A percentile compares a stretch with the other conserved stretches of the same genome.
These are phyloP conservation scores for Drosophila repletoides DNA, from an alignment of 1,140 invertebrate species.

Conservation along the genomic window DNA sequence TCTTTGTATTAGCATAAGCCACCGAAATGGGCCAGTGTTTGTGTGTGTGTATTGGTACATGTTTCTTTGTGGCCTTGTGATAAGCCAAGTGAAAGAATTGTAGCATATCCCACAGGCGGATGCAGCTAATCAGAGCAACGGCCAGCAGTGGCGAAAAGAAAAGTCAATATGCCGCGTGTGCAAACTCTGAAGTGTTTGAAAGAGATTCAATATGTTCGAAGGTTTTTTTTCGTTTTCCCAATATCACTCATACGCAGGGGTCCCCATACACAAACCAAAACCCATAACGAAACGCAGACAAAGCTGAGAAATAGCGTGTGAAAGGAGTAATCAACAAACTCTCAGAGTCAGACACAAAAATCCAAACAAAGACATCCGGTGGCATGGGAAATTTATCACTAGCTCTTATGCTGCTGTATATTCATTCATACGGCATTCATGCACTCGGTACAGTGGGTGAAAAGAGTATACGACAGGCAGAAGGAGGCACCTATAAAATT, in stretches of 20 bases:
- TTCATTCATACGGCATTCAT: no score
- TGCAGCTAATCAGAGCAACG: not conserved
- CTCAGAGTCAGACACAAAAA: constrained; percentile 17
- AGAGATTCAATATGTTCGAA: constrained; percentile 54
- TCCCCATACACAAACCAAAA: not conserved
- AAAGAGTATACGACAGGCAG: not conserved
- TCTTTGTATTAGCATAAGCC: constrained; percentile 50
- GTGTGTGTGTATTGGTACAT: no score
- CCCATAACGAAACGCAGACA: not conserved
- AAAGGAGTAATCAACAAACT: constrained; percentile 53
- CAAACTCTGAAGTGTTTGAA: constrained; percentile 48
- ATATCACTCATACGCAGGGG: constrained; percentile 31
- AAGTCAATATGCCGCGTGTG: constrained; percentile 56
- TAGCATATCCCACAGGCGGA: not conserved
- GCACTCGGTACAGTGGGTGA: no score
- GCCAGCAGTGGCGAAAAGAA: not conserved
- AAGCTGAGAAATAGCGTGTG: constrained; percentile 24
- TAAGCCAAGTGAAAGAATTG: constrained; percentile 33
- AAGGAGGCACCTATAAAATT: no score
- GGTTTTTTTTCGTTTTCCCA: constrained; percentile 27
- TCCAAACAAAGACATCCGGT: constrained; percentile 55
- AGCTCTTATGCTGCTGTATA: no score
- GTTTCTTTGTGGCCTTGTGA: no score
- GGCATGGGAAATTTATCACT: not conserved
- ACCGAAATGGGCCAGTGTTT: constrained; percentile 15